phyloP scores from a whole-genome alignment of 1,140 invertebrate genomes.

The Drosophila pandora region DNA sequence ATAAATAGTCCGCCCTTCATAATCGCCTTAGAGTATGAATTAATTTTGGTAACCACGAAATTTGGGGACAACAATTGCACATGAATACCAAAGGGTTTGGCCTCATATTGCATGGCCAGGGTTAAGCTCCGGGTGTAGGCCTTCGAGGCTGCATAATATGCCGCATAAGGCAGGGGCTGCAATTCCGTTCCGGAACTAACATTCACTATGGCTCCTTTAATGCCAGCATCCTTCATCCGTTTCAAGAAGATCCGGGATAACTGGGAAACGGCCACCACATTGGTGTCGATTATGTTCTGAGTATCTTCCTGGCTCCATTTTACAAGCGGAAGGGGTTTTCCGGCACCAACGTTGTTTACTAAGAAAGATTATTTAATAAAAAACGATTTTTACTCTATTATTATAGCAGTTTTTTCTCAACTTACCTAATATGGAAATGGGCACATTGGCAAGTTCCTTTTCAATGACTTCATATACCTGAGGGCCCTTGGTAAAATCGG shows the following conservation, averaged over 20 bases:
- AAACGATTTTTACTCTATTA: not conserved
- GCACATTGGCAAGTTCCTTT: conserved; percentile 87
- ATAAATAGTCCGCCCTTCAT: conserved; percentile 89
- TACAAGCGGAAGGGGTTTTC: conserved; percentile 89
- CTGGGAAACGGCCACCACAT: conserved; percentile 92
- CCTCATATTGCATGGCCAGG: conserved; percentile 89
- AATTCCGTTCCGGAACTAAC: conserved; percentile 93
- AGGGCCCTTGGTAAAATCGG: conserved; percentile 91
- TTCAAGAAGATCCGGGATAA: conserved; percentile 92
- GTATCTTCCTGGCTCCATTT: conserved; percentile 89
- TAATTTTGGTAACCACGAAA: conserved; percentile 96
- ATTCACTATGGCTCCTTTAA: conserved; percentile 94
- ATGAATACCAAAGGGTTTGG: conserved; percentile 88
- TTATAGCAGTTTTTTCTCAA: not conserved
- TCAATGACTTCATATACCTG: conserved; percentile 88
- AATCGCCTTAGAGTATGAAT: conserved; percentile 90
- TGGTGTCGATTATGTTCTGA: conserved; percentile 94
- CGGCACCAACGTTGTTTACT: conserved; percentile 96
- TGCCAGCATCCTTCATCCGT: conserved; percentile 89
- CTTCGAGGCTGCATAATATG: conserved; percentile 95
- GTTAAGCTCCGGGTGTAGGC: conserved; percentile 71
- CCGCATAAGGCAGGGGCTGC: conserved; percentile 93
- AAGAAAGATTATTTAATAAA: conserved; percentile 1
- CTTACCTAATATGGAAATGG: conserved; percentile 92
- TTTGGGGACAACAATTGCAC: conserved; percentile 94